Evolutionary conservation across 2,113 vertebrate species (phyloP), one percentile per base, ranked within the genome.

Genomic region (Phoxinus phoxinus): DNA sequence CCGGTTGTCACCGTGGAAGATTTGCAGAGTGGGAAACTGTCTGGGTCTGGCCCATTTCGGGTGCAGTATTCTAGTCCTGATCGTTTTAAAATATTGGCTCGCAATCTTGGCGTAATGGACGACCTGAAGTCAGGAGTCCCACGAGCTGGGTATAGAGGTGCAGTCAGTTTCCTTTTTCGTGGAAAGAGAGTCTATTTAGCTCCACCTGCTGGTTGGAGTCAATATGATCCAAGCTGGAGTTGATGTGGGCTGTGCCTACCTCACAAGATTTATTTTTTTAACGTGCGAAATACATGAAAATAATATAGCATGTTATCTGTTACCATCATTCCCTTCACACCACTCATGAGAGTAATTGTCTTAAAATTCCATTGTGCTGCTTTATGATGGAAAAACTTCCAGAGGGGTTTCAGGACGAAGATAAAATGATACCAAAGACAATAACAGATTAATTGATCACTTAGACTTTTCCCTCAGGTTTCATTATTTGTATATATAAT

Each of bases 91-190:
- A 96, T 94, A 6, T 93, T 97, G 0, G 96, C 97, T 85, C 95
- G 96, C 67, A 96, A 94, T 1, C 73, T 99, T 41, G 97, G 98
- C 0, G 86, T 98, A 11, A 99, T 99, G 98, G 98, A 98, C 10
- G 97, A 99, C 89, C 94, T 99, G 84, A 99, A 99, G 73, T 98
- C 98, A 0, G 97, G 97, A 6, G 97, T 98, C 1, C 97, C 98
- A 2, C 94, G 98, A 8, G 96, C 96, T 0, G 97, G 97, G 0
- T 99, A 98, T 89, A 94, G 95, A 65, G 98, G 97, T n/a, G 81
- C 97, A 0, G 97, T 99, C 86, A 95, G 95, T 90, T 96, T 98
- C 87, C 92, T 97, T 15, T 95, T 94, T 32, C 93, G 96, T 0
- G 97, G 97, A 0, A 94, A 96, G 0, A 93, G 97, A n/a, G 94